Evolutionary conservation across 2,797 vertebrate genomes (phyloP).

Genomic region (Acropternis orthonyx): DNA sequence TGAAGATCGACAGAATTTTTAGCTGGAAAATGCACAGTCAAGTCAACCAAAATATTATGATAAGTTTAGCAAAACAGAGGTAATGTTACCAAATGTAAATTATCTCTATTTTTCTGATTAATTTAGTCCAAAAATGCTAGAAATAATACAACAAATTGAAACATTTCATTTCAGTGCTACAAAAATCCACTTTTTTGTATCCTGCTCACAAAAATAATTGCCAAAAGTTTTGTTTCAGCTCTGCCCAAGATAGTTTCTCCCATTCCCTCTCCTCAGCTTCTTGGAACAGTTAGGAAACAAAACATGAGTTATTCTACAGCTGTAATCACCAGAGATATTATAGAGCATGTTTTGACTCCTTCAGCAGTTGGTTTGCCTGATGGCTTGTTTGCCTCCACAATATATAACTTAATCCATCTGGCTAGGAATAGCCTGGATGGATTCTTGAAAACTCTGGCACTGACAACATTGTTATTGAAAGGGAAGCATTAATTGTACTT

Average conservation of each 20-base stretch:
- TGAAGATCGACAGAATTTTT: neutral
- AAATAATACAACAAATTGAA: neutral
- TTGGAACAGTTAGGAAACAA: slow-evolving; percentile 52
- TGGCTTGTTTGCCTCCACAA: neutral
- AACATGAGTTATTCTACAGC: slow-evolving; percentile 44
- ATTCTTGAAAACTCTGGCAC: slow-evolving; percentile 43
- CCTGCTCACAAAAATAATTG: neutral
- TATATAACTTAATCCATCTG: slow-evolving; percentile 54
- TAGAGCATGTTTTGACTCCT: slow-evolving; percentile 32
- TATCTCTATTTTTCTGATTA: neutral
- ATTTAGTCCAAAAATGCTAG: neutral
- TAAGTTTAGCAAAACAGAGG: neutral
- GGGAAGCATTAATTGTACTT: slow-evolving; percentile 55
- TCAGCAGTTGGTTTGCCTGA: slow-evolving; percentile 32
- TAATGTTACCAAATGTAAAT: neutral
- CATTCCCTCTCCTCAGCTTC: slow-evolving; percentile 12
- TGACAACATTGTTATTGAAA: slow-evolving; percentile 33
- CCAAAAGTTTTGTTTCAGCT: slow-evolving; percentile 42
- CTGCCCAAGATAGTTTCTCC: slow-evolving; percentile 45
- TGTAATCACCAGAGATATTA: slow-evolving; percentile 57
- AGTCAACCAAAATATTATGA: neutral
- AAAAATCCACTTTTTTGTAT: neutral
- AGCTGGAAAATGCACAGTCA: neutral
- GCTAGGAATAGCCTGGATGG: slow-evolving; percentile 3
- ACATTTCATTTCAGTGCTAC: neutral